phyloP scores from a whole-genome alignment of 2,113 vertebrate species.

The Engraulis encrasicolus region DNA sequence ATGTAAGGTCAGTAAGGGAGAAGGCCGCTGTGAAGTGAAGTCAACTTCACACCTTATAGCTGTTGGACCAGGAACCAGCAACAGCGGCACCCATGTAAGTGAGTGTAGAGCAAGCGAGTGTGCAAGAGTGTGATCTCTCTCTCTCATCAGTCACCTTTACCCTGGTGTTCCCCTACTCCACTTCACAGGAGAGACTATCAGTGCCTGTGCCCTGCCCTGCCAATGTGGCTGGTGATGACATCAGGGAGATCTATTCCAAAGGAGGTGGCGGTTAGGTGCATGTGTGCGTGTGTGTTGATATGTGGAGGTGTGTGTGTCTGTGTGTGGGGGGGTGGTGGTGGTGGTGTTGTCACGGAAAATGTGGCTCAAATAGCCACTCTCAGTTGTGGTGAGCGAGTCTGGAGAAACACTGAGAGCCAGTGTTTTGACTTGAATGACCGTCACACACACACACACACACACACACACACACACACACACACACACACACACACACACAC shows the following conservation, averaged over 20 bases:
- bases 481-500: too few relatives aligned
- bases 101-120: neutral
- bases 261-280: neutral
- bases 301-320: constrained; percentile 17
- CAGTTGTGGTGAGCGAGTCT: constrained; percentile 30
- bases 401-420: constrained; percentile 33
- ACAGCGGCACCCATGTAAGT: neutral
- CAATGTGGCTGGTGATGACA: neutral
- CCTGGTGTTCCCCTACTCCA: too few relatives aligned
- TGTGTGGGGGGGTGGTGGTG: neutral
- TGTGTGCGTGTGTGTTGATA: constrained; percentile 4
- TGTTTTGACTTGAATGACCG: constrained; percentile 42
- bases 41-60: too few relatives aligned
- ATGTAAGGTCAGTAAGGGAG: too few relatives aligned
- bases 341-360: constrained; percentile 30
- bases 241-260: neutral
- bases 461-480: too few relatives aligned
- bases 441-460: constrained; percentile 42
- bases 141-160: neutral
- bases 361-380: constrained; percentile 33
- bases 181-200: constrained; percentile 1
- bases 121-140: constrained; percentile 1
- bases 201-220: neutral
- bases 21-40: too few relatives aligned
- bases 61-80: too few relatives aligned